Conservation (phyloP, 2,797 vertebrate species). For the Etheostoma perlongum region DNA sequence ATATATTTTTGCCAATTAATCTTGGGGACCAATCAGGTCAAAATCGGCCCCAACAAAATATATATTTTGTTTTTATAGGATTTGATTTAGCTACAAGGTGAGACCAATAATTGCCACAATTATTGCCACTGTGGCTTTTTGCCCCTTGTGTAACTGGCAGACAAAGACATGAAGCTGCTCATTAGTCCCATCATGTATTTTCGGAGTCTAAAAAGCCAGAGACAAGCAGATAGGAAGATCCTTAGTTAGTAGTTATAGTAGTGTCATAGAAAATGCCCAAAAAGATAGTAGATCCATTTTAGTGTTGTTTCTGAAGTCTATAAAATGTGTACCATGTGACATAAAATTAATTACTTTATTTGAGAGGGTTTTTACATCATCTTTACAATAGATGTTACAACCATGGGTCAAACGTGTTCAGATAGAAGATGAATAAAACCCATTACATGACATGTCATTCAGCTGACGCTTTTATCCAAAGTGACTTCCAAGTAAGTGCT, state of each 20-base stretch:
- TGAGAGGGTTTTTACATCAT: too few species aligned
- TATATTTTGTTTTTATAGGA: not conserved
- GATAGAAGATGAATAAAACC: too few species aligned
- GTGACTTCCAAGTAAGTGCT: too few species aligned
- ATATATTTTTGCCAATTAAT: conserved; percentile 2
- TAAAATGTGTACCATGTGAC: not conserved
- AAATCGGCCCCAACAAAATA: not conserved
- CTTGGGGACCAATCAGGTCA: conserved; percentile 10
- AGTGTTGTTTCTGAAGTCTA: not conserved
- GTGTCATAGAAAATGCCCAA: not conserved
- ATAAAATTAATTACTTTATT: not conserved
- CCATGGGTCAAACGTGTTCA: too few species aligned
- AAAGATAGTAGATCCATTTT: not conserved
- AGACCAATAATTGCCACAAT: conserved; percentile 48
- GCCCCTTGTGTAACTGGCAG: conserved; percentile 50
- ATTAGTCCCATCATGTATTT: conserved; percentile 38
- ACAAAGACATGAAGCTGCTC: conserved; percentile 50
- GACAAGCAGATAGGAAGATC: conserved; percentile 9
- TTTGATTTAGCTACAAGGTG: conserved; percentile 19
- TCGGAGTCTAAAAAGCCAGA: conserved; percentile 18
- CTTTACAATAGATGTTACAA: too few species aligned
- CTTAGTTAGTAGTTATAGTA: not conserved
- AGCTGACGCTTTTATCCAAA: too few species aligned
- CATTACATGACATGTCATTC: too few species aligned
- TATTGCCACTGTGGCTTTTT: conserved; percentile 55